Conservation (phyloP, 2,888 invertebrate species). For the Amblyjoppa proteus region DNA sequence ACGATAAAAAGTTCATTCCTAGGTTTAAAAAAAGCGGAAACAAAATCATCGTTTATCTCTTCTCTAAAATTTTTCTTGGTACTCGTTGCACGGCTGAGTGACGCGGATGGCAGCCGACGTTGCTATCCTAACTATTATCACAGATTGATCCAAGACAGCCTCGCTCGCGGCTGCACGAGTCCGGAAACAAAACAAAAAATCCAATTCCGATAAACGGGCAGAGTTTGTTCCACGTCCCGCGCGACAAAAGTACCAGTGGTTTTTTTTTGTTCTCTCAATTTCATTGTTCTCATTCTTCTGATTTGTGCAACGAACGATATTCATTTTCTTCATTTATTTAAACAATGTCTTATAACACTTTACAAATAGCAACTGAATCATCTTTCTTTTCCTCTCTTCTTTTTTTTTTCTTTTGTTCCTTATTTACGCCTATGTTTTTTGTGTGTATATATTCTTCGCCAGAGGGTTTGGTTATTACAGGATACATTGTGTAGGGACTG, state of each 20-base stretch:
- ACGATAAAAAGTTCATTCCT: constrained; percentile 36
- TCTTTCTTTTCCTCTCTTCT: constrained; percentile 44
- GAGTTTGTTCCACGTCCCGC: constrained; percentile 35
- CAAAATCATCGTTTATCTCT: constrained; percentile 2
- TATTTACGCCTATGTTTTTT: constrained; percentile 49
- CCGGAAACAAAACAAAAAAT: constrained; percentile 29
- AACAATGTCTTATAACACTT: constrained; percentile 76
- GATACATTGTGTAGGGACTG: constrained; percentile 54
- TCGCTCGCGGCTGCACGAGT: constrained; percentile 77
- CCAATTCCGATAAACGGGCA: constrained; percentile 11
- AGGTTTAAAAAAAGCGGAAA: neutral
- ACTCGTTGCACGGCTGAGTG: constrained; percentile 51
- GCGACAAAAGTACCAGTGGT: constrained; percentile 44
- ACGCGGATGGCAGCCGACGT: constrained; percentile 63
- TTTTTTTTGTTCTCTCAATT: constrained; percentile 21
- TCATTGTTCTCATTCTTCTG: constrained; percentile 49
- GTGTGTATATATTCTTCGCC: constrained; percentile 41
- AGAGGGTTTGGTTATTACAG: constrained; percentile 52
- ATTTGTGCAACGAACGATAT: constrained; percentile 44
- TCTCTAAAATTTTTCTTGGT: constrained; percentile 19
- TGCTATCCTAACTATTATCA: constrained; percentile 82
- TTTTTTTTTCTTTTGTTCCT: constrained; percentile 44
- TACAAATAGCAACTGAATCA: constrained; percentile 76
- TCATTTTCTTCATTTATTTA: constrained; percentile 60
- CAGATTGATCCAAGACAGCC: constrained; percentile 83